phyloP scores from a whole-genome alignment of 2,113 vertebrate species.

The Rhinopomastus cyanomelas region DNA sequence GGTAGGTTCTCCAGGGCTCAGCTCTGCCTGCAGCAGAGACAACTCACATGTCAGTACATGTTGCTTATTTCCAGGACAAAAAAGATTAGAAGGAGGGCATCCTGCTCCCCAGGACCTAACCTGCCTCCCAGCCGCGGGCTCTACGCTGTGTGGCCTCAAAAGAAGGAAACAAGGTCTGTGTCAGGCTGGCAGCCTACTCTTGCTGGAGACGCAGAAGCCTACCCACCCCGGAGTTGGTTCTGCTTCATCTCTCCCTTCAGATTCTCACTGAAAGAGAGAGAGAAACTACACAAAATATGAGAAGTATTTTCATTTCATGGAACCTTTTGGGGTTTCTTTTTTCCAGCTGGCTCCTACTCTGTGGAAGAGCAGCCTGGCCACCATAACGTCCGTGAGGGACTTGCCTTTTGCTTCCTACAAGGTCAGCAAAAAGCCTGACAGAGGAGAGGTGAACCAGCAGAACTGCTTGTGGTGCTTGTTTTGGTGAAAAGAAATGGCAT shows the following conservation, averaged over 20 bases:
- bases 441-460: not conserved
- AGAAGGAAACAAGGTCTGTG: not conserved
- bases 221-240: not conserved
- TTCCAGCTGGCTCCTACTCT: not conserved
- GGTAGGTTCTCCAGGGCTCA: not conserved
- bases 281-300: not conserved
- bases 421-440: not conserved
- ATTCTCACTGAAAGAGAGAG: not conserved
- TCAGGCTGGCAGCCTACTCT: not conserved
- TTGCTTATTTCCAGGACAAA: not conserved
- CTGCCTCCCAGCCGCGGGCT: not conserved
- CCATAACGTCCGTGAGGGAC: not conserved
- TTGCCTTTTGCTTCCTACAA: not conserved
- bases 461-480: not conserved
- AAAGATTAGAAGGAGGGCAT: not conserved
- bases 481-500: not conserved
- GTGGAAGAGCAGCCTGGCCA: not conserved
- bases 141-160: not conserved
- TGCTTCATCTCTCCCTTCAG: not conserved
- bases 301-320: not conserved
- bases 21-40: not conserved
- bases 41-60: not conserved
- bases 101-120: not conserved
- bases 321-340: not conserved
- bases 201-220: not conserved